Evolutionary conservation across 2,797 vertebrate species (phyloP), one percentile per base, ranked within the genome.

Genomic region (Acipenser ruthenus): DNA sequence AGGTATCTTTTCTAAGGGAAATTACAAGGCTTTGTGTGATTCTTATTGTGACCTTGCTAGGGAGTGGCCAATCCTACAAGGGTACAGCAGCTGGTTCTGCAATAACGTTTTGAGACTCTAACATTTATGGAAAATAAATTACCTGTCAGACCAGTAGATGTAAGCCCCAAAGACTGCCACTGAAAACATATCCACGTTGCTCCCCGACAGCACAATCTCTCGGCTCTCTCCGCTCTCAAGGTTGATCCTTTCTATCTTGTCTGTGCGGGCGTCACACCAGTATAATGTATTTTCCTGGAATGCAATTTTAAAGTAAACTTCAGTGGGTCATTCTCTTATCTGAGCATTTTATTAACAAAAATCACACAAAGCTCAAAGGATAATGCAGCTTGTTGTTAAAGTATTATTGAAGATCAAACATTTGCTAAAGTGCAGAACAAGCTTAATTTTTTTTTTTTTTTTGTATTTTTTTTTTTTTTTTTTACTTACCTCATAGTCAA

Each of bases 81-180:
- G 87, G 85, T 84, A 85, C 84, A 82, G 80, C 77, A 80, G 83
- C 79, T 83, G 81, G 81, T 77, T 86, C 84, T 71, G 73, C 83
- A 88, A 87, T 79, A 85, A 82, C 75, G 73, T 79, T 86, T 70
- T 67, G 79, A 84, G 78, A 77, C 80, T 86, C 76, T 79, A 89
- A 90, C 83, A 84, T 84, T 91, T 86, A 90, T 84, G 88, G 86
- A 93, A 90, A 94, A 93, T 90, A 91, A 95, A 95, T 97, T 96
- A 99, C 96, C 96, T 98, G 96, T 98, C 96, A 95, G 95, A 97
- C 96, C 96, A 99, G 91, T 98, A 99, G 91, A 99, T 96, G 89
- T 97, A 98, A 86, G 94, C 92, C 78, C 96, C 96, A 63, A 98
- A 98, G 90, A 99, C 95, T 9, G 93, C 90, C 62, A 99, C 92